Evolutionary conservation across 2,888 invertebrate genomes (phyloP).

Genomic region (Agrotis puta): DNA sequence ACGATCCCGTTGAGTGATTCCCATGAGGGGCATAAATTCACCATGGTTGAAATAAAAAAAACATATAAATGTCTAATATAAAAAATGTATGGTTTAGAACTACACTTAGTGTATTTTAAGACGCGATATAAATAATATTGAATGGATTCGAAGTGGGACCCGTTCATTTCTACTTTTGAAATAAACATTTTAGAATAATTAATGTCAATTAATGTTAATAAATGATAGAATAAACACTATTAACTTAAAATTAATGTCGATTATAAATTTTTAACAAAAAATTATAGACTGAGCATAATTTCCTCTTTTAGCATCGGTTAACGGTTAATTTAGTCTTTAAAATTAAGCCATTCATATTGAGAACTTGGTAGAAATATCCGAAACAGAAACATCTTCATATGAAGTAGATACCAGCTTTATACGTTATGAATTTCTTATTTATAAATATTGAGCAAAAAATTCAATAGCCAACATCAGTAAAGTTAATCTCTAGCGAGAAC

Average conservation of each 20-base stretch:
- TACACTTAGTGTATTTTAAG: conserved; percentile 56
- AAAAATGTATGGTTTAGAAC: conserved; percentile 60
- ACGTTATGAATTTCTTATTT: not conserved
- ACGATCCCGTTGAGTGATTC: conserved; percentile 72
- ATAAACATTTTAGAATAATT: conserved; percentile 53
- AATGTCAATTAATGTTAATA: conserved; percentile 40
- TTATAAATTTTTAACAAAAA: conserved; percentile 31
- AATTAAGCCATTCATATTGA: conserved; percentile 1
- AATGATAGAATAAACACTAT: conserved; percentile 39
- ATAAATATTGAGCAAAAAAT: conserved; percentile 23
- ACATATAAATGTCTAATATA: conserved; percentile 58
- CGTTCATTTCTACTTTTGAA: conserved; percentile 47
- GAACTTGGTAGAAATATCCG: not conserved
- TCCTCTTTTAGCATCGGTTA: conserved; percentile 3
- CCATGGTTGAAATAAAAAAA: conserved; percentile 67
- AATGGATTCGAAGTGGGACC: conserved; percentile 55
- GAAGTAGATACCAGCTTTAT: not conserved
- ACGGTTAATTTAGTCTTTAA: conserved; percentile 15
- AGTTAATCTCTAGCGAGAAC: conserved; percentile 59
- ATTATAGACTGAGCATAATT: conserved; percentile 14
- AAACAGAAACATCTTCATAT: not conserved
- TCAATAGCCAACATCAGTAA: conserved; percentile 8
- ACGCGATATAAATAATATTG: conserved; percentile 61
- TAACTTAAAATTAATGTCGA: conserved; percentile 39
- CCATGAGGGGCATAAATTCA: conserved; percentile 74